Percentiles rank a stretch among this genome's conserved stretches.
phyloP scores from a whole-genome alignment of 2,888 invertebrate species.

The Pseudoips prasinana region DNA sequence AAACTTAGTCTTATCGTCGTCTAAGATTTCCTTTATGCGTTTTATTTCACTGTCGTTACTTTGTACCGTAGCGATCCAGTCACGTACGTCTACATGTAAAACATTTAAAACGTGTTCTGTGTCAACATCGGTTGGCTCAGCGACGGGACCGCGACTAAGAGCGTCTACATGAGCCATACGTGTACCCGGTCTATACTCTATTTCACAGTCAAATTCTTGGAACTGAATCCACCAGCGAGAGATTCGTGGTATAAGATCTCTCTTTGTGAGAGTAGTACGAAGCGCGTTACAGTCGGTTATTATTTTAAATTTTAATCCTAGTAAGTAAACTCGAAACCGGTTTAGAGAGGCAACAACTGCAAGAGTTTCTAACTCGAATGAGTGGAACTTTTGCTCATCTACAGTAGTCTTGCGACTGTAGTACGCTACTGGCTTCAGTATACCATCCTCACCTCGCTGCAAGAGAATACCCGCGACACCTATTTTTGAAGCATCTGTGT shows the following conservation, averaged over 20 bases:
- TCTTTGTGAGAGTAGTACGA: constrained; percentile 19
- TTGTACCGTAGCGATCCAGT: constrained; percentile 4
- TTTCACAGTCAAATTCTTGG: constrained; percentile 27
- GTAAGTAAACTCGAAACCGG: constrained; percentile 20
- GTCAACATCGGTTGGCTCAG: neutral
- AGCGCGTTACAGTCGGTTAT: constrained; percentile 25
- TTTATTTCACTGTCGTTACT: constrained; percentile 3
- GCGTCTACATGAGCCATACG: constrained; percentile 22
- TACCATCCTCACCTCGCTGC: neutral
- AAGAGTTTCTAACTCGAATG: constrained; percentile 12
- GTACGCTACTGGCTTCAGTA: constrained; percentile 10
- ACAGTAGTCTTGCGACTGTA: constrained; percentile 17
- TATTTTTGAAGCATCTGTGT: neutral
- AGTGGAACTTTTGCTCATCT: constrained; percentile 18
- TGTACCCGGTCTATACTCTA: constrained; percentile 18
- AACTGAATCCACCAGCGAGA: constrained; percentile 25
- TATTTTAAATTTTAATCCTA: constrained; percentile 8
- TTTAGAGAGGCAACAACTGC: constrained; percentile 15
- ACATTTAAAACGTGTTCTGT: neutral
- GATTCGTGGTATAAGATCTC: constrained; percentile 23
- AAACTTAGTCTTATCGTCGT: neutral
- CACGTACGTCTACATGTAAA: neutral
- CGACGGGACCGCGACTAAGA: neutral
- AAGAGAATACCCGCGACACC: neutral
- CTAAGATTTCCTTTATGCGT: neutral